A percentile compares a stretch with the other conserved stretches of the same genome.
These are phyloP conservation scores for Cheilosia urbana DNA, from an alignment of 2,888 invertebrate species.

Conservation along the genomic window DNA sequence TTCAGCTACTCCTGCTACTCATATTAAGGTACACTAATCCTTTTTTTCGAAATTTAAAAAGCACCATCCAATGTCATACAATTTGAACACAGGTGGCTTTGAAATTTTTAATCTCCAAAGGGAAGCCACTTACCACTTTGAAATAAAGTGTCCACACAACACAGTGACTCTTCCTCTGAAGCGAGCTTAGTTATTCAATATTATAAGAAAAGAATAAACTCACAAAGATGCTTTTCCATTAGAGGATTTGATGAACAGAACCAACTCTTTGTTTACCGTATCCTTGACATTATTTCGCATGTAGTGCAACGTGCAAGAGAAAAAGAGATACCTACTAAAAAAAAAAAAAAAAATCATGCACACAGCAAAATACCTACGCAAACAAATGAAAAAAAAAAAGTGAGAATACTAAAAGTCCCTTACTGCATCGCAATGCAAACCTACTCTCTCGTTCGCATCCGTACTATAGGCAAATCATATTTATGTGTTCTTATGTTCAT, in stretches of 20 bases:
- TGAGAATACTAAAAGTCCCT: conserved; percentile 32
- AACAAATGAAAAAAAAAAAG: conserved; percentile 33
- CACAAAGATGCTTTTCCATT: conserved; percentile 40
- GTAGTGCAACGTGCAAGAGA: conserved; percentile 29
- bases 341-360: conserved; percentile 52
- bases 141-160: conserved; percentile 1
- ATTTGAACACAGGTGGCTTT: background rate
- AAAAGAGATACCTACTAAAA: background rate
- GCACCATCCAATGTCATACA: background rate
- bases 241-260: conserved; percentile 43
- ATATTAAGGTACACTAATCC: no score
- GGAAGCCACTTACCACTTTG: conserved; percentile 5
- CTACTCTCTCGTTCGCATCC: background rate
- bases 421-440: conserved; percentile 50
- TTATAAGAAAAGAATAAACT: conserved; percentile 22
- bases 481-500: background rate
- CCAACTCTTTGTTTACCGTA: conserved; percentile 62
- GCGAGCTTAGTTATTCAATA: conserved; percentile 6
- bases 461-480: no score
- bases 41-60: no score
- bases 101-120: background rate
- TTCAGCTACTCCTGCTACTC: no score
- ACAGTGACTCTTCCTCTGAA: background rate
- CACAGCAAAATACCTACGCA: conserved; percentile 41
- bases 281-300: conserved; percentile 60